Evolutionary conservation across 1,140 invertebrate species (phyloP).

Genomic region (Colletes latitarsis): DNA sequence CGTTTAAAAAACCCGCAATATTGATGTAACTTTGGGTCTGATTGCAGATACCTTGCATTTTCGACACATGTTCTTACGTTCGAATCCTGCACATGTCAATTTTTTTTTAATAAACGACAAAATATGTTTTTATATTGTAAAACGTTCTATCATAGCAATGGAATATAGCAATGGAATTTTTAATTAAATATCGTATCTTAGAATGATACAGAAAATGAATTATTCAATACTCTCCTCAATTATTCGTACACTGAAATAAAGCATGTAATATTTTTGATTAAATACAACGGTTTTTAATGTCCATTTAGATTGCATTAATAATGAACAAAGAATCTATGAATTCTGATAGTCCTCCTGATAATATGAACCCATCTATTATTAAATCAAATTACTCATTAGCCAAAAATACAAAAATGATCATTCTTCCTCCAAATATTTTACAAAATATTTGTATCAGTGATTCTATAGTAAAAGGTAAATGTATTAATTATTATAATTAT

Average conservation of each 20-base stretch:
- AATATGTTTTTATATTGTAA: background rate
- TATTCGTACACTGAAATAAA: background rate
- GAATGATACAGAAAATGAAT: background rate
- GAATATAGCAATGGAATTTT: background rate
- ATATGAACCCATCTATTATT: background rate
- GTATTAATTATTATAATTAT: constrained; percentile 2
- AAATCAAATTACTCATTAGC: background rate
- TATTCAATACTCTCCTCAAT: background rate
- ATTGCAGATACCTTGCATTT: background rate
- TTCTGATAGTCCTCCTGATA: background rate
- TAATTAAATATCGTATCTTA: background rate
- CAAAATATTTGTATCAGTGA: constrained; percentile 37
- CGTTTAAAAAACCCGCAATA: background rate
- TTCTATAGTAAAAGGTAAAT: constrained; percentile 19
- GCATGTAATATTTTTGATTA: background rate
- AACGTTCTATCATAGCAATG: background rate
- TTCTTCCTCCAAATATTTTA: constrained; percentile 12
- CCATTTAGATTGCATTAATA: constrained; percentile 22
- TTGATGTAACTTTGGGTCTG: background rate
- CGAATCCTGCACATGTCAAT: constrained; percentile 8
- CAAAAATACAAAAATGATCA: constrained; percentile 7
- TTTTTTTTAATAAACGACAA: background rate
- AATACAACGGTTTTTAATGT: background rate
- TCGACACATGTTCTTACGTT: constrained; percentile 3
- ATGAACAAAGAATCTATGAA: constrained; percentile 22